Evolutionary conservation across 2,888 invertebrate species (phyloP), one percentile per base, ranked within the genome.

Genomic region (Amphipyra tragopoginis): DNA sequence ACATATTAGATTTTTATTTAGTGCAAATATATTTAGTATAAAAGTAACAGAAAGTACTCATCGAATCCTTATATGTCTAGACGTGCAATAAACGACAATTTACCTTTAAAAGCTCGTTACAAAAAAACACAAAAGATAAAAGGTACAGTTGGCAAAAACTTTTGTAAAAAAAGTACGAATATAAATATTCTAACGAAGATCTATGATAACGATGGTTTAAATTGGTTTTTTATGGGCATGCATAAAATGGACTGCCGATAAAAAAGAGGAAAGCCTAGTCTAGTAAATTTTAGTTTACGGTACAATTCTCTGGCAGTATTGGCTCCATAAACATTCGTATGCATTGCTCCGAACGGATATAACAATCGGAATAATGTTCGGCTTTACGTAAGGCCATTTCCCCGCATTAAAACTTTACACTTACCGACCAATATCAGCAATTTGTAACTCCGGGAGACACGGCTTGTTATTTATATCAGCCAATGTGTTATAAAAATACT

Each of bases 271-370:
- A 86, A 88, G 74, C 81, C 83, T 79, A 83, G 82, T 85, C 85
- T 84, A 87, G 86, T 89, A 88, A 87, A 90, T 87, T 89, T 88
- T 87, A 87, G 86, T 90, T 91, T 89, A 90, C 86, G 77, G 85
- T 80, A 77, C 81, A 82, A 85, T 79, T 81, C 79, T 82, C 84
- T 75, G 75, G 81, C 81, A 81, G 82, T 90, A 90, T 90, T 88
- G 89, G 82, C 55, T 71, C 78, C 75, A 86, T 91, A 90, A 91
- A 91, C 86, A 88, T 86, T 87, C 85, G 86, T 86, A 86, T 86
- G 84, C 83, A 83, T 77, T 85, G 86, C 82, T 80, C 72, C 77
- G 80, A 80, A 72, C 77, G 81, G 84, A 82, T 84, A 84, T 86
- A 83, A 84, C 87, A 86, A 86, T 88, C 79, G 82, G 79, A 84